Evolutionary conservation across 2,888 invertebrate genomes (phyloP), one percentile per base, ranked within the genome.

Genomic region (Lasius platythorax): DNA sequence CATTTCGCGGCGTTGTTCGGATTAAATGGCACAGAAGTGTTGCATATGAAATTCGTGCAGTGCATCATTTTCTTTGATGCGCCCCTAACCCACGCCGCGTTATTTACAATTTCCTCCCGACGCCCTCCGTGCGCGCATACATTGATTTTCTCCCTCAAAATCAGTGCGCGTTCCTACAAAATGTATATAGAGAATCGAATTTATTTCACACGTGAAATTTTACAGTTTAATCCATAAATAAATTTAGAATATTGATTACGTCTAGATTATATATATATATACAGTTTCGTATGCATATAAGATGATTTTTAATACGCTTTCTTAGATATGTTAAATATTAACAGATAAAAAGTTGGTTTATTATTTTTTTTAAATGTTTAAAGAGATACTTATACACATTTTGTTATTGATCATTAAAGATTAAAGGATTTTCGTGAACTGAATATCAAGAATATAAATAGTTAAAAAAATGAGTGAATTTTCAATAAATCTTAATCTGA

Each of bases 1-100:
- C 87, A 87, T 76, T 40, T 78, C 50, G 81, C 89, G 70, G 76
- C 64, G 79, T 72, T 79, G 87, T 83, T 70, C 72, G 82, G 85
- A 86, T 84, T 87, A 90, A 89, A 90, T 88, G 89, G 86, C 81
- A 88, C 68, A 87, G 88, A 89, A 89, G 85, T 87, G 85, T 78
- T 83, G 83, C 61, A 82, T 63, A 87, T 83, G 87, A 87, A 89
- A 88, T 89, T 88, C 89, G 75, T 64, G 86, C 79, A 76, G 64
- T 56, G 85, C 89, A 89, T 89, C 89, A 89, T 89, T 83, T 85
- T 86, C 88, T 83, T 87, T 85, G 89, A 88, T 85, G 87, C 81
- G 74, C 68, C 82, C 61, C 61, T 82, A 75, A 70, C 72, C 46
- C 50, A 18, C 30, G 58, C 40, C 53, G 61, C 58, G 79, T 82